Percentiles rank a stretch among this genome's conserved stretches.
Conservation (phyloP, 2,113 vertebrate species). For the Zeus faber region DNA sequence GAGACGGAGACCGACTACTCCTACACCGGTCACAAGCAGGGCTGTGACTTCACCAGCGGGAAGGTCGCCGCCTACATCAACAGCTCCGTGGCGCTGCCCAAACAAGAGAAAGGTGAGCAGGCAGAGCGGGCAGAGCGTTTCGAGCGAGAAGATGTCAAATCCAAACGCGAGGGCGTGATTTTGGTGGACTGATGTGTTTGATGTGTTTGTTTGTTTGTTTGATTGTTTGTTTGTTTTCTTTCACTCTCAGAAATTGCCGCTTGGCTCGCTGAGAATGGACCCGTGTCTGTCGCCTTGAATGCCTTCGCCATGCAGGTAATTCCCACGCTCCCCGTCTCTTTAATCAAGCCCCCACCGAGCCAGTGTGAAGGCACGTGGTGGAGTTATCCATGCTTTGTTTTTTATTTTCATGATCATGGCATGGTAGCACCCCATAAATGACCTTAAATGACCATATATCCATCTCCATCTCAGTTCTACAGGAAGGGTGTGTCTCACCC, state of each 20-base stretch:
- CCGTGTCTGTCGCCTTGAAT: slow-evolving; percentile 87
- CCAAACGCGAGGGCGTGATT: not conserved
- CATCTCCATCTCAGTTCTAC: slow-evolving; percentile 77
- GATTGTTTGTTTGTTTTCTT: slow-evolving; percentile 6
- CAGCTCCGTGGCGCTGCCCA: slow-evolving; percentile 81
- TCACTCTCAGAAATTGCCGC: slow-evolving; percentile 78
- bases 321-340: not conserved
- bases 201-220: not conserved
- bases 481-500: slow-evolving; percentile 84
- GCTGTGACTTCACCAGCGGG: slow-evolving; percentile 74
- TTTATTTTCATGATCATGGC: too few species aligned
- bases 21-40: slow-evolving; percentile 79
- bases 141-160: not conserved
- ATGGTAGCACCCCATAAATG: too few species aligned
- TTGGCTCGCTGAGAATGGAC: slow-evolving; percentile 86
- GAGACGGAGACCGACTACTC: slow-evolving; percentile 86
- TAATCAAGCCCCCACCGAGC: too few species aligned
- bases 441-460: slow-evolving; percentile 12
- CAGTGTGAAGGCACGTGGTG: too few species aligned
- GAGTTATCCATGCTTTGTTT: too few species aligned
- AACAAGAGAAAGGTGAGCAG: slow-evolving; percentile 78
- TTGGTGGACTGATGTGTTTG: not conserved
- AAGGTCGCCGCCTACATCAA: slow-evolving; percentile 89
- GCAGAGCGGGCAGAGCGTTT: not conserved
- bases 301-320: slow-evolving; percentile 92